Conservation (phyloP, 2,797 vertebrate species). For the Thalassophryne amazonica region DNA sequence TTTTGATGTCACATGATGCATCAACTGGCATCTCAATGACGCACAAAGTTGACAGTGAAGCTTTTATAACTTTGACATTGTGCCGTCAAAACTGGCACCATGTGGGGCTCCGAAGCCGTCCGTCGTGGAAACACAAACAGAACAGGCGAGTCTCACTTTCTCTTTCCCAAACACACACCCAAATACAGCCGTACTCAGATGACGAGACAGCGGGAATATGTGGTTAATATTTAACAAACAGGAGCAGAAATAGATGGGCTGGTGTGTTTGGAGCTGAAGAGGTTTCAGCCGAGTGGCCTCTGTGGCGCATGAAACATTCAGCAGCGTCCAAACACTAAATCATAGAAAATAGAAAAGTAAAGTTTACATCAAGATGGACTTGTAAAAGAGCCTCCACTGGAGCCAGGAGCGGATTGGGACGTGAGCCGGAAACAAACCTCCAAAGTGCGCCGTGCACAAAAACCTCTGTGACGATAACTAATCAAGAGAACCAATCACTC, state of each 20-base stretch:
- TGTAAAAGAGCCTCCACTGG: slow-evolving; percentile 44
- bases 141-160: slow-evolving; percentile 30
- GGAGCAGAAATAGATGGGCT: slow-evolving; percentile 74
- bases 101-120: no score
- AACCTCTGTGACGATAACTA: no score
- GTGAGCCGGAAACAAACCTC: no score
- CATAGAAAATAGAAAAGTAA: slow-evolving; percentile 70
- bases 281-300: slow-evolving; percentile 68
- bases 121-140: no score
- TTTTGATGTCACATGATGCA: no score
- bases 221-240: slow-evolving; percentile 80
- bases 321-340: slow-evolving; percentile 72
- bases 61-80: no score
- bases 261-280: slow-evolving; percentile 67
- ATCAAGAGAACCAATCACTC: slow-evolving; percentile 41
- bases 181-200: slow-evolving; percentile 42
- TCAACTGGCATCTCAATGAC: no score
- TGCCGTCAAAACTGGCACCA: no score
- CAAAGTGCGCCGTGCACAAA: no score
- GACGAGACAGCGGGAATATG: slow-evolving; percentile 64
- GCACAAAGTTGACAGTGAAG: no score
- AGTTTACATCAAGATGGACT: slow-evolving; percentile 67
- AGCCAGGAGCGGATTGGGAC: slow-evolving; percentile 16
- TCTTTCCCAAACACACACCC: slow-evolving; percentile 25
- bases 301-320: slow-evolving; percentile 74